phyloP scores from a whole-genome alignment of 2,797 vertebrate species.

The Merluccius polli region DNA sequence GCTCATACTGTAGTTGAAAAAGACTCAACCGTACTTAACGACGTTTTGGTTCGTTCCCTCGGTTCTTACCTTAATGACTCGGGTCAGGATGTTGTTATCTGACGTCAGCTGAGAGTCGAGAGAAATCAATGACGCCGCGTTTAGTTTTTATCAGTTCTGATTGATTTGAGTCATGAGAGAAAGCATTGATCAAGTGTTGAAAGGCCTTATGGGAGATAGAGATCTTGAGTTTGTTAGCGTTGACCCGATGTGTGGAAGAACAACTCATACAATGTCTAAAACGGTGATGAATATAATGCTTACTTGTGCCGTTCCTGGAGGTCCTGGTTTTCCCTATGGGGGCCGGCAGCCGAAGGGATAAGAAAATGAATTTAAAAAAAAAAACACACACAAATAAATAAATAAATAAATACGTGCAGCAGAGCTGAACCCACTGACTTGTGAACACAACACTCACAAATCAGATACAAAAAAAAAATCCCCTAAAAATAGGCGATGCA shows the following conservation, averaged over 20 bases:
- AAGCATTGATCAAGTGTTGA: background rate
- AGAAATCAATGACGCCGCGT: conserved; percentile 9
- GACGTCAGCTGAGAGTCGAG: conserved; percentile 46
- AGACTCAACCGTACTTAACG: background rate
- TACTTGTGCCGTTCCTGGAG: conserved; percentile 73
- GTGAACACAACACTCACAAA: conserved; percentile 13
- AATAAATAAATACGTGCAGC: background rate
- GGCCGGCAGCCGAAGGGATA: conserved; percentile 33
- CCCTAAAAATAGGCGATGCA: background rate
- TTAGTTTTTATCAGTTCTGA: background rate
- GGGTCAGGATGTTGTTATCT: conserved; percentile 68
- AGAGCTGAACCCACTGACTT: background rate
- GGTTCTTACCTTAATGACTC: conserved; percentile 76
- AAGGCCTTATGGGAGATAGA: conserved; percentile 14
- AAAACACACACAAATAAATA: conserved; percentile 4
- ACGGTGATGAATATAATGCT: conserved; percentile 48
- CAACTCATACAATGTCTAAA: conserved; percentile 34
- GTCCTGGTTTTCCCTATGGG: conserved; percentile 79
- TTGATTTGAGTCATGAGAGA: background rate
- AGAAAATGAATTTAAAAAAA: conserved; percentile 41
- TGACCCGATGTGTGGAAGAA: conserved; percentile 36
- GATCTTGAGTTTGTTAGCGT: conserved; percentile 6
- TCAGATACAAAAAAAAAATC: background rate
- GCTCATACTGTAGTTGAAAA: background rate
- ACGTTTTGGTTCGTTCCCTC: background rate